Conservation (phyloP, 2,888 invertebrate species). For the Aquatica leii region DNA sequence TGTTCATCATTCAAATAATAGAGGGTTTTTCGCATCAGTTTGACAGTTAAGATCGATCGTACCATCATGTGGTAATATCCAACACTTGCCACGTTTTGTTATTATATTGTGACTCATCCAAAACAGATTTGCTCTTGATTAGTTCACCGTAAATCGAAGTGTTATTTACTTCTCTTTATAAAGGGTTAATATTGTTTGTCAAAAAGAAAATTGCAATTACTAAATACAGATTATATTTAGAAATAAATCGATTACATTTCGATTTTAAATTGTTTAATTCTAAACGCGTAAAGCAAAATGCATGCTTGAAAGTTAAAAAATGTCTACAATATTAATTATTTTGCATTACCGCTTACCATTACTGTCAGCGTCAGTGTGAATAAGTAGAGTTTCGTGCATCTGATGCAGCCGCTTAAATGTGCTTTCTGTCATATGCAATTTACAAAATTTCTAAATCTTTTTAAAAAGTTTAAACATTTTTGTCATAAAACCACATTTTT, state of each 20-base stretch:
- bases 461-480: too few species aligned
- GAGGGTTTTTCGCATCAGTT: slow-evolving; percentile 39
- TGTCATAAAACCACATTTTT: too few species aligned
- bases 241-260: too few species aligned
- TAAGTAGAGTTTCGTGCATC: slow-evolving; percentile 10
- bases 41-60: slow-evolving; percentile 54
- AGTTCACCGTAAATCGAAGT: slow-evolving; percentile 37
- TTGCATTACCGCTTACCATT: slow-evolving; percentile 2
- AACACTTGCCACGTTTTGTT: slow-evolving; percentile 48
- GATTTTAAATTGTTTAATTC: too few species aligned
- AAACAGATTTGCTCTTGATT: slow-evolving; percentile 41
- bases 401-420: slow-evolving; percentile 4
- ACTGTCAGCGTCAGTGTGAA: slow-evolving; percentile 8
- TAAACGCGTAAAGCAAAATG: too few species aligned
- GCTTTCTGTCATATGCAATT: slow-evolving; percentile 1
- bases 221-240: too few species aligned
- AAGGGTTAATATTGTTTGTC: slow-evolving; percentile 8
- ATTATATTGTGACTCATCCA: slow-evolving; percentile 46
- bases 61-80: slow-evolving; percentile 49
- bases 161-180: not conserved
- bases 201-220: too few species aligned
- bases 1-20: slow-evolving; percentile 47
- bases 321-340: slow-evolving; percentile 1
- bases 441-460: not conserved
- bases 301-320: too few species aligned